These are phyloP conservation scores for Ornithoptera priamus DNA, from an alignment of 2,888 invertebrate genomes.

Conservation along the genomic window DNA sequence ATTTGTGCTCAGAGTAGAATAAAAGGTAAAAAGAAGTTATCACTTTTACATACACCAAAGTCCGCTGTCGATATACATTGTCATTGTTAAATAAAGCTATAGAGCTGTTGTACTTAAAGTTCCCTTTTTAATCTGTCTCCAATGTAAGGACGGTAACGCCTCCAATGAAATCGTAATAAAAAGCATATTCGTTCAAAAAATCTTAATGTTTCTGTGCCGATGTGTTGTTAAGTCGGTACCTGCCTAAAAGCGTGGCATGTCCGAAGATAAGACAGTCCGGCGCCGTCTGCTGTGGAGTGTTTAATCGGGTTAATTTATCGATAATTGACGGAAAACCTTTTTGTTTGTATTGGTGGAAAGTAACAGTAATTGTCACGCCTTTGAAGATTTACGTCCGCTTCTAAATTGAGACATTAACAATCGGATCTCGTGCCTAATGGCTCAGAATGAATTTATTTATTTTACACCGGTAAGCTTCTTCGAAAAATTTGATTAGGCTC, in stretches of 20 bases:
- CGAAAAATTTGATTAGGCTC: slow-evolving; percentile 60
- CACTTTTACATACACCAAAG: too few relatives aligned
- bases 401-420: slow-evolving; percentile 80
- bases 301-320: slow-evolving; percentile 81
- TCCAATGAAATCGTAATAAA: slow-evolving; percentile 59
- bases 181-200: slow-evolving; percentile 72
- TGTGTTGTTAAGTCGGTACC: slow-evolving; percentile 65
- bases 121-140: slow-evolving; percentile 13
- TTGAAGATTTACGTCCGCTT: slow-evolving; percentile 80
- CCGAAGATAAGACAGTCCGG: slow-evolving; percentile 72
- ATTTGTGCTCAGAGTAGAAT: too few relatives aligned
- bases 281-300: slow-evolving; percentile 74
- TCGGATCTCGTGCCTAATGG: slow-evolving; percentile 79
- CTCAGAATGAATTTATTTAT: slow-evolving; percentile 78
- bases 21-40: too few relatives aligned
- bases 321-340: slow-evolving; percentile 80
- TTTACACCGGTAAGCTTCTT: slow-evolving; percentile 68
- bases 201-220: slow-evolving; percentile 59
- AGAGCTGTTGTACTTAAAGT: background rate
- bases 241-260: slow-evolving; percentile 79
- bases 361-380: slow-evolving; percentile 81
- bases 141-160: slow-evolving; percentile 31
- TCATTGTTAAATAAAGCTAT: too few relatives aligned
- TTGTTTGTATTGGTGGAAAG: slow-evolving; percentile 79
- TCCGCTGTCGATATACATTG: too few relatives aligned